phyloP scores from a whole-genome alignment of 92 coral and sea anemone genomes.

The Epizoanthus illoricatus region DNA sequence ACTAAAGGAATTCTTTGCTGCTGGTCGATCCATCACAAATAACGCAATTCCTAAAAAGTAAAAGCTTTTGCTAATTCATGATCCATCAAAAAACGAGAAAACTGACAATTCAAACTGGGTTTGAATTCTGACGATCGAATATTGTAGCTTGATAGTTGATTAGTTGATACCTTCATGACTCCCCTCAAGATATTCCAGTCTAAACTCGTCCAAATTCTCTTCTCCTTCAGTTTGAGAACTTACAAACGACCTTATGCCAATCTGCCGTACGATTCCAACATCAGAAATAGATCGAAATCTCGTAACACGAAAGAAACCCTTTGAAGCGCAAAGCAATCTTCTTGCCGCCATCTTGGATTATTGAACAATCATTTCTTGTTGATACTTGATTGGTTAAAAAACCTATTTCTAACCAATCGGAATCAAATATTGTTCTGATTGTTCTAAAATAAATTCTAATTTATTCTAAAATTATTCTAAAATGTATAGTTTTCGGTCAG shows the following conservation, averaged over 20 bases:
- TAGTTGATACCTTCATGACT: slow-evolving; percentile 62
- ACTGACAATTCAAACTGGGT: too few species aligned
- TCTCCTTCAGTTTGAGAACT: slow-evolving; percentile 52
- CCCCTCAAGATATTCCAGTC: slow-evolving; percentile 74
- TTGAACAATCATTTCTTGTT: neutral
- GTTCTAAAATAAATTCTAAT: too few species aligned
- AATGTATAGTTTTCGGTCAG: neutral
- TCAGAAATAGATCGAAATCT: neutral
- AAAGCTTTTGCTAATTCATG: neutral
- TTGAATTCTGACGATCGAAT: too few species aligned
- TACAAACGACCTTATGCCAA: slow-evolving; percentile 11
- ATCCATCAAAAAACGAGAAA: too few species aligned
- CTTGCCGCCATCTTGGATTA: slow-evolving; percentile 62
- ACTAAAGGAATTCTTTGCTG: slow-evolving; percentile 89
- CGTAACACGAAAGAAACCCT: slow-evolving; percentile 21
- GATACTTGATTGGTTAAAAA: slow-evolving; percentile 19
- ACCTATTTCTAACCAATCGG: slow-evolving; percentile 24
- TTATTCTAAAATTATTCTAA: too few species aligned
- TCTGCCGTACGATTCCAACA: slow-evolving; percentile 9
- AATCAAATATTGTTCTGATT: neutral
- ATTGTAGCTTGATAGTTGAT: too few species aligned
- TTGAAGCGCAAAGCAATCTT: slow-evolving; percentile 21
- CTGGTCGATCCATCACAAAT: slow-evolving; percentile 91
- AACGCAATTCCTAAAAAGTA: slow-evolving; percentile 74
- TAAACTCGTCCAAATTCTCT: slow-evolving; percentile 59